Evolutionary conservation across 2,113 vertebrate species (phyloP).

Genomic region (Vireo altiloquus): DNA sequence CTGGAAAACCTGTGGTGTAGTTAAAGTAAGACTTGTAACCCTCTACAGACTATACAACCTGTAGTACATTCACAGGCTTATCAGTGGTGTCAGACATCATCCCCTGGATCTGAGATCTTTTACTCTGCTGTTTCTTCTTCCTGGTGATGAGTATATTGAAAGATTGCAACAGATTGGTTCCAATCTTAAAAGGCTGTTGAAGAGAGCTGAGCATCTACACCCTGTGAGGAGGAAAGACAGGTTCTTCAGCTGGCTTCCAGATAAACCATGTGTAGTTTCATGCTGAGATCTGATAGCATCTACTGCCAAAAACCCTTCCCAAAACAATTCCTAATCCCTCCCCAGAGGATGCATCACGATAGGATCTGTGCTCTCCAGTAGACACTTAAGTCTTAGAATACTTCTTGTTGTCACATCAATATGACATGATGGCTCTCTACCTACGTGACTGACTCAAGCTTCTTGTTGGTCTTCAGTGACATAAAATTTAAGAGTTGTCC

Average conservation of each 20-base stretch:
- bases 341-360: not conserved
- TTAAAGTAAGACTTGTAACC: not conserved
- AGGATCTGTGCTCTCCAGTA: not conserved
- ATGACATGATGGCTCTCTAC: not conserved
- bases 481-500: not conserved
- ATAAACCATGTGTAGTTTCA: not conserved
- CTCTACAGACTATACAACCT: not conserved
- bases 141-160: not conserved
- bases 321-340: not conserved
- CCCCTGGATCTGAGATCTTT: not conserved
- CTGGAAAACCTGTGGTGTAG: not conserved
- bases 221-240: not conserved
- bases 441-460: not conserved
- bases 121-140: not conserved
- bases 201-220: not conserved
- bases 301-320: not conserved
- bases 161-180: not conserved
- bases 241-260: not conserved
- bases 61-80: not conserved
- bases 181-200: not conserved
- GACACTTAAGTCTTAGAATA: fast-evolving
- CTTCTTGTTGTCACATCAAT: not conserved
- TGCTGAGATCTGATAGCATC: not conserved
- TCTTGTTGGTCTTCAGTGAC: not conserved
- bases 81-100: not conserved